These are phyloP conservation scores for Buceros bicornis DNA, from an alignment of 2,797 vertebrate species.

Conservation along the genomic window DNA sequence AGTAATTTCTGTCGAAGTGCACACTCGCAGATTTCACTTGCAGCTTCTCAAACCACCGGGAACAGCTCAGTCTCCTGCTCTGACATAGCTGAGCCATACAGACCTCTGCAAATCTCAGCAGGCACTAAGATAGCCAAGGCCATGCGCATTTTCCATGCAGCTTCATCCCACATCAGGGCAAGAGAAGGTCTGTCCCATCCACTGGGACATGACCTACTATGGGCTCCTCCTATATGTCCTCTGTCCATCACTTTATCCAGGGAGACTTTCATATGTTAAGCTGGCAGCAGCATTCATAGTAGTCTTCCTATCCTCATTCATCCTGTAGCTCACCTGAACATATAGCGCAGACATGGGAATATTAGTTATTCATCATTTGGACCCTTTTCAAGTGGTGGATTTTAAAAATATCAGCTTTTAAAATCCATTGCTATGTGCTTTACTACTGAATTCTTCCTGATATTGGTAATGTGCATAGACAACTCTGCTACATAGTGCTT, in stretches of 20 bases:
- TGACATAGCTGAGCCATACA: background rate
- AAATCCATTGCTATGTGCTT: background rate
- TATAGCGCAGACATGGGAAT: background rate
- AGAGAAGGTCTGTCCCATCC: background rate
- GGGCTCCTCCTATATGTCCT: background rate
- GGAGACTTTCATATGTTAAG: background rate
- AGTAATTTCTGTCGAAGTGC: background rate
- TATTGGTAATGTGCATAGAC: background rate
- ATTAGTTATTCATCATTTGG: background rate
- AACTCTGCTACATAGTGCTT: background rate
- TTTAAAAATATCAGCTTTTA: background rate
- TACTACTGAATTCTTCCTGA: background rate
- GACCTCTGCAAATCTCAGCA: background rate
- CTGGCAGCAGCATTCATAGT: accelerated
- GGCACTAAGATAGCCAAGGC: too few species aligned
- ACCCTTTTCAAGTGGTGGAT: accelerated
- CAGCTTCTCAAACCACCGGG: background rate
- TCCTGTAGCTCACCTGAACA: background rate
- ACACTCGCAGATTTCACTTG: background rate
- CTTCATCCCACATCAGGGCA: background rate
- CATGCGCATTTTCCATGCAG: accelerated
- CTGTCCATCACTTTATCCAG: background rate
- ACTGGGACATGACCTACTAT: background rate
- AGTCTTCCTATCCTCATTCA: background rate
- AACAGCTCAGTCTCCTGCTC: background rate